Evolutionary conservation across 2,113 vertebrate genomes (phyloP).

Genomic region (Gallinago paraguaiae): DNA sequence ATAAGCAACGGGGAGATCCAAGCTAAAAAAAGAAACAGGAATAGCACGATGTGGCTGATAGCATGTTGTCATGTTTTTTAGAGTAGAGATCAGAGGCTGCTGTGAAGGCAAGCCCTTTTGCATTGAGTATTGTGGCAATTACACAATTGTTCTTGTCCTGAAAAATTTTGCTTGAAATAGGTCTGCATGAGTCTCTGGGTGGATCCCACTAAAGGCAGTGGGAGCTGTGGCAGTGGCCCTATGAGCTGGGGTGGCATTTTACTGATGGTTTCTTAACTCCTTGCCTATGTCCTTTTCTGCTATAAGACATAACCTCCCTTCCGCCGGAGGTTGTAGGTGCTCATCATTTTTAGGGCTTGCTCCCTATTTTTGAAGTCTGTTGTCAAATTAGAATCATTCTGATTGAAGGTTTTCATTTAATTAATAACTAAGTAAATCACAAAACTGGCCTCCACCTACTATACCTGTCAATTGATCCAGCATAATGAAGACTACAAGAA

Average conservation of each 20-base stretch:
- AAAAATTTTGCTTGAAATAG: neutral
- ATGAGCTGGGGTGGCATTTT: neutral
- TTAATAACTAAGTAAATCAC: neutral
- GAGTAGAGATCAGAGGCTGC: constrained; percentile 36
- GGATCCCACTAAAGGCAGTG: neutral
- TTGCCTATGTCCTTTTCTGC: neutral
- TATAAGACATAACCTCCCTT: neutral
- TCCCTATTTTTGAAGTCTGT: neutral
- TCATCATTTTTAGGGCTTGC: neutral
- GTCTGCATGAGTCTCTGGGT: neutral
- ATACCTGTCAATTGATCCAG: neutral
- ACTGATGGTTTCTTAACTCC: neutral
- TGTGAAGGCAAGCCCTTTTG: neutral
- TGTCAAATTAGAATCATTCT: neutral
- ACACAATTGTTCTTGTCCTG: constrained; percentile 23
- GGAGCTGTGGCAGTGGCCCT: neutral
- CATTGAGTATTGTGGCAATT: neutral
- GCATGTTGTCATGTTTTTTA: constrained; percentile 26
- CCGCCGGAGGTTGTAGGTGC: neutral
- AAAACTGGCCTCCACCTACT: neutral
- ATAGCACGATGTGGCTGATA: constrained; percentile 14
- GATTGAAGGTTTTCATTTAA: neutral
- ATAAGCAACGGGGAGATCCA: constrained; percentile 29
- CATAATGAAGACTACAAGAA: neutral
- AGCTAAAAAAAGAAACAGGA: constrained; percentile 28